Percentiles rank a stretch among this genome's conserved stretches.
These are phyloP conservation scores for Rhynchopsitta pachyrhyncha DNA, from an alignment of 2,113 vertebrate genomes.

Conservation along the genomic window DNA sequence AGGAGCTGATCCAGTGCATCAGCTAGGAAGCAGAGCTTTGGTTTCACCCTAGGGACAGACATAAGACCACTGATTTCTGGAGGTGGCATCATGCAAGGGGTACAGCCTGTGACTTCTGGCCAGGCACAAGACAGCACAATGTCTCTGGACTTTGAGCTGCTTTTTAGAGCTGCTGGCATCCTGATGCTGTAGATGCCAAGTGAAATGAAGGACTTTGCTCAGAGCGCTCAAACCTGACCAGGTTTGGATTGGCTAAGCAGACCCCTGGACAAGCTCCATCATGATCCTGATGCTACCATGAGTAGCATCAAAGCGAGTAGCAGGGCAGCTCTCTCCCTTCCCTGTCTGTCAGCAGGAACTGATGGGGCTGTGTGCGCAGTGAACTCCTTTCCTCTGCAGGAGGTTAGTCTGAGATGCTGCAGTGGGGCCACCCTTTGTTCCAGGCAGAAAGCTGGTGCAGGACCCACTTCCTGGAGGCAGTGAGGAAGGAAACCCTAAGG, in stretches of 20 bases:
- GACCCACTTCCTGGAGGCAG: conserved; percentile 3
- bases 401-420: rapidly evolving
- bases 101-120: background rate
- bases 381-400: background rate
- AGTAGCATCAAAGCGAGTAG: background rate
- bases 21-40: background rate
- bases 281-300: background rate
- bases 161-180: background rate
- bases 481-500: conserved; percentile 40
- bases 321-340: background rate
- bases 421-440: background rate
- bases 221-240: background rate
- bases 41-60: background rate
- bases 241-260: background rate
- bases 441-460: background rate
- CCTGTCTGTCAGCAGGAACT: background rate
- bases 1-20: rapidly evolving
- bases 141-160: background rate
- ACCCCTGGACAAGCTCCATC: background rate
- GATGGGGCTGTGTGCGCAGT: background rate
- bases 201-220: background rate
- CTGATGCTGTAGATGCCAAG: background rate
- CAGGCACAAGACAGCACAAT: background rate
- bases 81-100: background rate
- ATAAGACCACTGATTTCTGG: rapidly evolving